Percentiles rank a stretch among this genome's conserved stretches.
phyloP scores from a whole-genome alignment of 2,797 vertebrate species.

The Tragelaphus oryx region DNA sequence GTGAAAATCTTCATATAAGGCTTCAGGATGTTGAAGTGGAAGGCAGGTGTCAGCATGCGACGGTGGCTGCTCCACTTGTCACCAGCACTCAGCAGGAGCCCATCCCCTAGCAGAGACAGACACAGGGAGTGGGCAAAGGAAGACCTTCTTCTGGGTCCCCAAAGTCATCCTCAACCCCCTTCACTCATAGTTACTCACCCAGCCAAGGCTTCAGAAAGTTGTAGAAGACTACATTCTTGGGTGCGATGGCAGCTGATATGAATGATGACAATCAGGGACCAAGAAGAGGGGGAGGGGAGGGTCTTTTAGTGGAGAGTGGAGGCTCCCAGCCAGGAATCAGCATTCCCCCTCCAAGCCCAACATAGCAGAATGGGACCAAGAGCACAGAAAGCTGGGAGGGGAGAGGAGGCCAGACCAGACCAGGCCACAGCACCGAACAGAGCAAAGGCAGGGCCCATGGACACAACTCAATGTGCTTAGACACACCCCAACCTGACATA shows the following conservation, averaged over 20 bases:
- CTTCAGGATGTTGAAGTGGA: conserved; percentile 89
- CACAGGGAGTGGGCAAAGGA: neutral
- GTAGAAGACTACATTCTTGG: conserved; percentile 87
- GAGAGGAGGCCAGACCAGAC: neutral
- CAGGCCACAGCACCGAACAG: neutral
- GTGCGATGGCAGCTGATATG: conserved; percentile 80
- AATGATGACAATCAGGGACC: neutral
- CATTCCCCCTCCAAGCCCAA: neutral
- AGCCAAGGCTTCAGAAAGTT: conserved; percentile 89
- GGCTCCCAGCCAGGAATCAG: neutral
- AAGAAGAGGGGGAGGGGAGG: neutral
- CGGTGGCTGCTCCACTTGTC: conserved; percentile 85
- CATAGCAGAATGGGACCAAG: neutral
- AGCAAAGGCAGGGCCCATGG: neutral
- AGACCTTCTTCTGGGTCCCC: neutral
- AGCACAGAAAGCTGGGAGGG: neutral
- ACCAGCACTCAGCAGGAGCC: conserved; percentile 86
- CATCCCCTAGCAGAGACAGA: conserved; percentile 80
- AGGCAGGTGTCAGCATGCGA: conserved; percentile 87
- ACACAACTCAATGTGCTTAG: neutral
- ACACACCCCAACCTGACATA: neutral
- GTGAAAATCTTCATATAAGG: conserved; percentile 86
- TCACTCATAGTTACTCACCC: conserved; percentile 76
- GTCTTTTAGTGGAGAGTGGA: too few relatives aligned
- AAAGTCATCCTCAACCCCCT: neutral